A percentile compares a stretch with the other conserved stretches of the same genome.
Evolutionary conservation across 2,888 invertebrate genomes (phyloP).

Genomic region (Parascotia fuliginaria): DNA sequence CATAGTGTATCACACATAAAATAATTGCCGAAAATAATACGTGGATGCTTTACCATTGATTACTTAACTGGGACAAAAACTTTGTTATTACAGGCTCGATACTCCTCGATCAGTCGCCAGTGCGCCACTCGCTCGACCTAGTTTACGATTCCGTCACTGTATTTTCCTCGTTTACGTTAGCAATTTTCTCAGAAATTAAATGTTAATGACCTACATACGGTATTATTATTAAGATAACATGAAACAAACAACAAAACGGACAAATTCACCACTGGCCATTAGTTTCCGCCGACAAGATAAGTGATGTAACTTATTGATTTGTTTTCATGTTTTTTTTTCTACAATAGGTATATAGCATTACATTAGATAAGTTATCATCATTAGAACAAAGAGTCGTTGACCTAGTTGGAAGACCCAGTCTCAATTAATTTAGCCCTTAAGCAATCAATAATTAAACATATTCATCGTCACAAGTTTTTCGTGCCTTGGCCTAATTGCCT

Average conservation of each 20-base stretch:
- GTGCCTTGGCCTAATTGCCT: conserved; percentile 69
- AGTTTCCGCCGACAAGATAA: conserved; percentile 8
- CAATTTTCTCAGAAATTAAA: conserved; percentile 66
- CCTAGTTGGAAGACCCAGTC: conserved; percentile 62
- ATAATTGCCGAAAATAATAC: conserved; percentile 28
- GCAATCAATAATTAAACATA: conserved; percentile 45
- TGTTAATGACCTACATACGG: conserved; percentile 78
- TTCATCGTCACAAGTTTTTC: conserved; percentile 59
- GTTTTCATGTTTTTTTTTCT: conserved; percentile 40
- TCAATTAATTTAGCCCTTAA: conserved; percentile 67
- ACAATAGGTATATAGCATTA: conserved; percentile 23
- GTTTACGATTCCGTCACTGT: conserved; percentile 52
- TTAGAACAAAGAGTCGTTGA: conserved; percentile 76
- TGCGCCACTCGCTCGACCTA: conserved; percentile 69
- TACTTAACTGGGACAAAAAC: conserved; percentile 53
- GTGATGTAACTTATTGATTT: conserved; percentile 19
- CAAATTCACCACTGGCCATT: conserved; percentile 12
- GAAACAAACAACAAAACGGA: conserved; percentile 19
- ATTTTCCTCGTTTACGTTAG: conserved; percentile 73
- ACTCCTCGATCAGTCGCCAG: conserved; percentile 42
- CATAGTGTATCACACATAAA: conserved; percentile 18
- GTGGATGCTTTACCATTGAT: conserved; percentile 41
- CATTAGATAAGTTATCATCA: conserved; percentile 53
- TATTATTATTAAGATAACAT: conserved; percentile 36
- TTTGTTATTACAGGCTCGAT: conserved; percentile 66